phyloP scores from a whole-genome alignment of 1,140 invertebrate species.

The Aphelenchoides besseyi region DNA sequence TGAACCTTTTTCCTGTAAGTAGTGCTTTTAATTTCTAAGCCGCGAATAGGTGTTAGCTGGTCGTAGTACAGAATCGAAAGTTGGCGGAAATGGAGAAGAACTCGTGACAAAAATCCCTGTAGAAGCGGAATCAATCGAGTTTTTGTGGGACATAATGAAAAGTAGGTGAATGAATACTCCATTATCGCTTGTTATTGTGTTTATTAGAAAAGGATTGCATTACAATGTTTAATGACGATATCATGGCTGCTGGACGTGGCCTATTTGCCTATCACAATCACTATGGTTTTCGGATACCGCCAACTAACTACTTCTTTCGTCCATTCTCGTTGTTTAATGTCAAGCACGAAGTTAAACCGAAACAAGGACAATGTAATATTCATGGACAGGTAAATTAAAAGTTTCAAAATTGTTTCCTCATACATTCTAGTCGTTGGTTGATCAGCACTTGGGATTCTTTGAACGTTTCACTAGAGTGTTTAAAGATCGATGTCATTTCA shows the following conservation, averaged over 20 bases:
- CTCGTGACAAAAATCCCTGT: conserved; percentile 20
- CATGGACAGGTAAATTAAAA: conserved; percentile 27
- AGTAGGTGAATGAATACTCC: background rate
- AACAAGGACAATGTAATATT: conserved; percentile 27
- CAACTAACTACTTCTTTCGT: conserved; percentile 54
- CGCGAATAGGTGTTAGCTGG: conserved; percentile 28
- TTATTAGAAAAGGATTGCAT: conserved; percentile 40
- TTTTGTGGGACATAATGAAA: conserved; percentile 38
- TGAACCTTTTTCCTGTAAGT: conserved; percentile 51
- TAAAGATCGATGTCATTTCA: conserved; percentile 54
- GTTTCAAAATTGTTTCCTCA: background rate
- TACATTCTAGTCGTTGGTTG: conserved; percentile 14
- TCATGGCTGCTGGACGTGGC: conserved; percentile 37
- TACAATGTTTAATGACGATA: conserved; percentile 54
- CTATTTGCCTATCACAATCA: conserved; percentile 49
- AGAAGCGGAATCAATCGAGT: conserved; percentile 23
- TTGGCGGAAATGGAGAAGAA: conserved; percentile 30
- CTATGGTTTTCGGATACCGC: conserved; percentile 38
- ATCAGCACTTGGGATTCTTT: conserved; percentile 44
- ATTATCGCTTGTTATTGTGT: conserved; percentile 7
- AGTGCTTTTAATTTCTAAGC: conserved; percentile 1
- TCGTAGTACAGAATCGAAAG: conserved; percentile 16
- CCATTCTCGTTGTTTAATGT: conserved; percentile 35
- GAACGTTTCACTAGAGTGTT: conserved; percentile 40
- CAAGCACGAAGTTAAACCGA: conserved; percentile 19